These are phyloP conservation scores for Galaxias olidus DNA, from an alignment of 2,797 vertebrate genomes.

Conservation along the genomic window DNA sequence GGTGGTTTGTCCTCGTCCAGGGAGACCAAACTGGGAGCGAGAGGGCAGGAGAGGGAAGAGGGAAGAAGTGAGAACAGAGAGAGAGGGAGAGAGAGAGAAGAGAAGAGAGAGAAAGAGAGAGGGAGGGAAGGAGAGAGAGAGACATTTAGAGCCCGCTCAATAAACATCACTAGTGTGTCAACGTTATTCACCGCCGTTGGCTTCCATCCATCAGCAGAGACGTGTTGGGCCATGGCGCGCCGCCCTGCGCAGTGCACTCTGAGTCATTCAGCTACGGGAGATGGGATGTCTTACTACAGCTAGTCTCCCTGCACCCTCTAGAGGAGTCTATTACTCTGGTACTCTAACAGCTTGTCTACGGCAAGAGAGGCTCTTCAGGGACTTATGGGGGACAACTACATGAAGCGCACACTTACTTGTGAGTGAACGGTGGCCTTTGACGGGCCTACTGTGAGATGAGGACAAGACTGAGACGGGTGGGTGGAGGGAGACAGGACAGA, in stretches of 20 bases:
- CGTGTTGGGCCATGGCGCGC: no score
- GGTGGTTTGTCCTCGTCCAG: slow-evolving; percentile 74
- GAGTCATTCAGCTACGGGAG: background rate
- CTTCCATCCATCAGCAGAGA: no score
- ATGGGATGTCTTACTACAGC: no score
- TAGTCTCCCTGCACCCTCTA: no score
- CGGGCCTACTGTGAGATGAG: slow-evolving; percentile 35
- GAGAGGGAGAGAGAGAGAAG: background rate
- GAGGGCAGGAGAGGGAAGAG: slow-evolving; percentile 1
- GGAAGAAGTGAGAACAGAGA: background rate
- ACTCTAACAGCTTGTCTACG: no score
- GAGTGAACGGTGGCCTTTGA: background rate
- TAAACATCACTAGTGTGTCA: no score
- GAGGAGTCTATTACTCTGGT: no score
- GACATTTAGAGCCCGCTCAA: background rate
- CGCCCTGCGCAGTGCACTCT: background rate
- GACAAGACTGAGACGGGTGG: slow-evolving; percentile 32
- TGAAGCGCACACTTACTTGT: background rate
- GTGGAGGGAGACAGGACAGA: slow-evolving; percentile 14
- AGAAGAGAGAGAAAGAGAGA: background rate
- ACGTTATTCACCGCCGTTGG: no score
- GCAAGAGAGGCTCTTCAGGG: no score
- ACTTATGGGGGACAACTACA: no score
- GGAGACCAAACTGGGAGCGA: slow-evolving; percentile 73
- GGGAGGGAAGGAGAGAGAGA: slow-evolving; percentile 1